Percentiles rank a stretch among this genome's conserved stretches.
phyloP scores from a whole-genome alignment of 2,113 vertebrate species.

The Xiphias gladius region DNA sequence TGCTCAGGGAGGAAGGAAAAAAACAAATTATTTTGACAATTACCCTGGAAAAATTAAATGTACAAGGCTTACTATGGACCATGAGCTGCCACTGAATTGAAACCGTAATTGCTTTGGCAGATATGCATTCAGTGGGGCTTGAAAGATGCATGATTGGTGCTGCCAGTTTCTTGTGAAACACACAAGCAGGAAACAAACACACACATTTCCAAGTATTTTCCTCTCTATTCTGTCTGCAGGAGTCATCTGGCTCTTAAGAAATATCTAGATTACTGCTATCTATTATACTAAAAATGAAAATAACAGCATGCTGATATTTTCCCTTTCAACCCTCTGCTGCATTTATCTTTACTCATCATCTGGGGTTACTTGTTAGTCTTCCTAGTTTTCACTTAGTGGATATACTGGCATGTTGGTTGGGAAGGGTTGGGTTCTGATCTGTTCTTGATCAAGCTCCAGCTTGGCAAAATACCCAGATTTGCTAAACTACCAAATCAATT shows the following conservation, averaged over 20 bases:
- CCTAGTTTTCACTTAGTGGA: conserved; percentile 3
- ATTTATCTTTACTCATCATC: conserved; percentile 13
- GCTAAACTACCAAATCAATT: background rate
- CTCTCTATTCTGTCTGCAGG: conserved; percentile 14
- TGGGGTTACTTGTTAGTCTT: conserved; percentile 3
- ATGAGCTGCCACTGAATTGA: conserved; percentile 49
- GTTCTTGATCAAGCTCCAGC: conserved; percentile 8
- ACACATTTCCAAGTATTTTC: conserved; percentile 1
- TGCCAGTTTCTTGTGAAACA: conserved; percentile 36
- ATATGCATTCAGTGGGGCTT: conserved; percentile 54
- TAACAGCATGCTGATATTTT: conserved; percentile 16
- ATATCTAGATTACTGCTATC: conserved; percentile 25
- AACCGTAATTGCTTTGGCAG: conserved; percentile 75
- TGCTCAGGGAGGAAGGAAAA: conserved; percentile 9
- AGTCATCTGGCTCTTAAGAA: background rate
- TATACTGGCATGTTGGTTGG: background rate
- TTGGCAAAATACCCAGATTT: background rate
- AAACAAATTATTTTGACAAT: conserved; percentile 70
- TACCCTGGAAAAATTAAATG: conserved; percentile 71
- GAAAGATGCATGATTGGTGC: conserved; percentile 56
- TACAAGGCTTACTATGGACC: conserved; percentile 44
- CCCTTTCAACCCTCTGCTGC: conserved; percentile 2
- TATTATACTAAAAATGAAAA: conserved; percentile 15
- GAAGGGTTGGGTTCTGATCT: background rate
- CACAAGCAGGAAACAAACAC: conserved; percentile 24